Base-by-base conservation (phyloP, 2,888 invertebrate genomes). In the Cheilosia vernalis region DNA sequence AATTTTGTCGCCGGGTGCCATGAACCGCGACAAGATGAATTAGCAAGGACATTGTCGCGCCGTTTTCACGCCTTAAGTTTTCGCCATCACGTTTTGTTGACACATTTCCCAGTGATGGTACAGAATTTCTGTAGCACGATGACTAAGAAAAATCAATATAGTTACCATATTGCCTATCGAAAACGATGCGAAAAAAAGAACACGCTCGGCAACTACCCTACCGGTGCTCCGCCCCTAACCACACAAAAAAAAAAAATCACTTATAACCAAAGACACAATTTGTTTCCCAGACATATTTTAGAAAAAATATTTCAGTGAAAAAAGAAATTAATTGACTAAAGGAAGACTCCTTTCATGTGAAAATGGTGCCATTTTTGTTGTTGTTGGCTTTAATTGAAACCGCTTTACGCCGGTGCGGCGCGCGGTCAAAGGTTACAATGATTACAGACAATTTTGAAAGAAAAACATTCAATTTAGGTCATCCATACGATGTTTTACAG, bases 361-460 rank as follows among this genome's bases (percentile, higher is more conserved):
- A 60, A 72, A 60, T 72, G 55, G 51, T 60, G 10, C 60, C 66
- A 60, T 30, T 49, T 56, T 74, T 80, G 27, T 80, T 74, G 73
- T 60, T 74, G 74, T 66, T 70, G 37, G 19, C 37, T 10, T 40
- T 9, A 47, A 53, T 51, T 17, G 40, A 19, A 37, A 53, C 51
- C 47, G 67, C 64, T 69, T 79, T 74, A 79, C 84, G 84, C 84
- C 80, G 84, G 80, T 84, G 84, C 84, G 58, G 37, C 37, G 73
- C 42, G 56, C 79, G 83, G 74, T 79, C 79, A 84, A 69, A 79
- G 74, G 74, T 80, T 63, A 51, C 5, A 51, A n/a, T 9, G 61
- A 84, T 74, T 79, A 74, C 56, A 79, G 64, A 70, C 44, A 74
- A 64, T 40, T 66, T 80, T 58, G 7, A 15, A 37, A 51, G 49